Percentiles rank a stretch among this genome's conserved stretches.
phyloP scores from a whole-genome alignment of 2,113 vertebrate species.

The Dicerorhinus sumatrensis region DNA sequence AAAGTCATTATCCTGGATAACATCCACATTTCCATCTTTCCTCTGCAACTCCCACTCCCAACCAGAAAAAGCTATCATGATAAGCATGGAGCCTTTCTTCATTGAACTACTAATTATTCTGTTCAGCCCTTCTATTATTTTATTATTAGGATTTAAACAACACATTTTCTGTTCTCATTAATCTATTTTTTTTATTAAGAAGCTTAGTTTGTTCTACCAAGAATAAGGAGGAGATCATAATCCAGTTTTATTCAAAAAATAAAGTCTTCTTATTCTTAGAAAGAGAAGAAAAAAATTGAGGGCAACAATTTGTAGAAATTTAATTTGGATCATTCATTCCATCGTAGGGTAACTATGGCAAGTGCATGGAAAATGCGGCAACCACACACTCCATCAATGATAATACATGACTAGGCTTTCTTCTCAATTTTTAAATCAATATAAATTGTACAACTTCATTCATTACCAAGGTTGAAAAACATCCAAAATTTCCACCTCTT shows the following conservation, averaged over 20 bases:
- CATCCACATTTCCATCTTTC: background rate
- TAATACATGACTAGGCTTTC: constrained; percentile 77
- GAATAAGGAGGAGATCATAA: constrained; percentile 9
- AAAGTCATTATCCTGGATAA: background rate
- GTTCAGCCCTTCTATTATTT: constrained; percentile 16
- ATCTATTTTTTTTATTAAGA: constrained; percentile 42
- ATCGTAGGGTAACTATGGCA: constrained; percentile 83
- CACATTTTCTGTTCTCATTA: constrained; percentile 31
- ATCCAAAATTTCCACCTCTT: background rate
- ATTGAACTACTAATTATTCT: constrained; percentile 30
- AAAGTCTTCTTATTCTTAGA: constrained; percentile 46
- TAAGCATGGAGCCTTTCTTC: background rate
- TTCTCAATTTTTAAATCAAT: constrained; percentile 70
- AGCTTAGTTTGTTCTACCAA: background rate
- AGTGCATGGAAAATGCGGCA: constrained; percentile 83
- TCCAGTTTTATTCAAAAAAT: constrained; percentile 11
- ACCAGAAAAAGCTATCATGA: background rate
- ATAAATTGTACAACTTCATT: constrained; percentile 61
- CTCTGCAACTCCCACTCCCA: background rate
- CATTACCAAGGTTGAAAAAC: constrained; percentile 41
- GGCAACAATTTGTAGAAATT: constrained; percentile 82
- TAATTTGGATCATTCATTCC: constrained; percentile 87
- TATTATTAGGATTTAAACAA: constrained; percentile 34
- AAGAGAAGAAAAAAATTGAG: constrained; percentile 74
- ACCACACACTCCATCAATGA: constrained; percentile 71